Conservation (phyloP, 2,888 invertebrate genomes). For the Nematopogon swammerdamellus region DNA sequence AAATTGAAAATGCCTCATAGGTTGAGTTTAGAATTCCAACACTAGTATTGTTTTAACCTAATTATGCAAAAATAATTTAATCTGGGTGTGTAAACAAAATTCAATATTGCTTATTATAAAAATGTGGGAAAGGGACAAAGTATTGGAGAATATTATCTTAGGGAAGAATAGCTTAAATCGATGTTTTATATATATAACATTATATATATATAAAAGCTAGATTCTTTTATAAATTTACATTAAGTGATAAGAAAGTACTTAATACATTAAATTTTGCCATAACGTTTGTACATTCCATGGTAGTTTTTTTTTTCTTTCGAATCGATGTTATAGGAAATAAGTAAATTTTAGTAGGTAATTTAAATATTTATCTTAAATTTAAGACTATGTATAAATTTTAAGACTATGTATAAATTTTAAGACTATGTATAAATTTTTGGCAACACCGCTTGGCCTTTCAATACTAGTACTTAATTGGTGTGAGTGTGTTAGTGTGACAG, state of each 20-base stretch:
- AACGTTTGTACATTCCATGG: conserved; percentile 1
- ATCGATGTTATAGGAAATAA: too few species aligned
- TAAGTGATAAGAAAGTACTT: conserved; percentile 3
- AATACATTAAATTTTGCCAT: conserved; percentile 3
- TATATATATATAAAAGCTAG: not conserved
- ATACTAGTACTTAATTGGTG: conserved; percentile 23
- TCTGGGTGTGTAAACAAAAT: too few species aligned
- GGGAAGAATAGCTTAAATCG: too few species aligned
- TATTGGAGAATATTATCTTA: too few species aligned
- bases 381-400: not conserved
- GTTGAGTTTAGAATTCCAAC: too few species aligned
- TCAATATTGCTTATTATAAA: too few species aligned
- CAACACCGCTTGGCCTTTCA: conserved; percentile 58
- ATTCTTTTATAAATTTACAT: conserved; percentile 2
- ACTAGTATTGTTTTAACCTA: too few species aligned
- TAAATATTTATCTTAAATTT: too few species aligned
- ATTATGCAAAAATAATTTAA: too few species aligned
- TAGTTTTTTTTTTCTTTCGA: not conserved
- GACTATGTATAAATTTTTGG: conserved; percentile 27
- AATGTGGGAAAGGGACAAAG: too few species aligned
- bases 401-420: conserved; percentile 3
- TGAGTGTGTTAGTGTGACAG: not conserved
- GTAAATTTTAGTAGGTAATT: too few species aligned
- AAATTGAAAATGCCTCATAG: too few species aligned
- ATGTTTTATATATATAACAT: conserved; percentile 1